Conservation (phyloP, 92 coral and sea anemone genomes). For the Porites rus region DNA sequence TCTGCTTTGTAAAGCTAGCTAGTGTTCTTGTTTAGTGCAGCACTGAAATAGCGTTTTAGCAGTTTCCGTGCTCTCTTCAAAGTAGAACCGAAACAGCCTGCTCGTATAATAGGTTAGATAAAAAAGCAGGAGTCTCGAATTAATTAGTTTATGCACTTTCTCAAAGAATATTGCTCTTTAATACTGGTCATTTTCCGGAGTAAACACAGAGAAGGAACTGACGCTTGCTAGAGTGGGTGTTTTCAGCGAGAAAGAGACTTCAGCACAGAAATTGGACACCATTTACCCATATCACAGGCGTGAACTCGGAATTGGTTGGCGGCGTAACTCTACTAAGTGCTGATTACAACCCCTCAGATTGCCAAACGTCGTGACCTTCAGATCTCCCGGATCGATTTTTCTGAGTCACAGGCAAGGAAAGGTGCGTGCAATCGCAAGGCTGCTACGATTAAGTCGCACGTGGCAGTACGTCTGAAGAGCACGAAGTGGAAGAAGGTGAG, state of each 20-base stretch:
- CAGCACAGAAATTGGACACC: conserved; percentile 34
- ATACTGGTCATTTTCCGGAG: conserved; percentile 59
- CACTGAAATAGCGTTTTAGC: conserved; percentile 45
- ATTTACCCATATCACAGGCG: conserved; percentile 58
- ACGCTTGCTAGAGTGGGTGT: conserved; percentile 49
- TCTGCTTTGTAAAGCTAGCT: conserved; percentile 1
- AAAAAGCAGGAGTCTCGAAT: conserved; percentile 35
- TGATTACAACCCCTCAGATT: conserved; percentile 6
- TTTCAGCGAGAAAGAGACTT: conserved; percentile 40
- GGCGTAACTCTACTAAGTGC: conserved; percentile 56
- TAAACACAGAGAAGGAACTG: conserved; percentile 52
- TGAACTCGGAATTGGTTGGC: conserved; percentile 68
- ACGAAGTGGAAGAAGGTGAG: conserved; percentile 46
- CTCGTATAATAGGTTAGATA: conserved; percentile 52
- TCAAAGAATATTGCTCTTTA: conserved; percentile 54
- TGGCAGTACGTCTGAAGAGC: conserved; percentile 32
- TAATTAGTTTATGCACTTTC: conserved; percentile 27
- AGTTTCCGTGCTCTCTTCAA: conserved; percentile 56
- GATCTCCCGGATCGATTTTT: conserved; percentile 53
- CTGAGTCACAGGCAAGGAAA: conserved; percentile 69
- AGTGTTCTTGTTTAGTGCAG: background rate
- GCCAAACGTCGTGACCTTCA: conserved; percentile 43
- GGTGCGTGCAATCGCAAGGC: conserved; percentile 65
- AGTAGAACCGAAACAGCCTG: conserved; percentile 46
- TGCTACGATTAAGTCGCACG: conserved; percentile 52